Base-by-base conservation (phyloP, 2,113 vertebrate species). In the Lanius collurio region DNA sequence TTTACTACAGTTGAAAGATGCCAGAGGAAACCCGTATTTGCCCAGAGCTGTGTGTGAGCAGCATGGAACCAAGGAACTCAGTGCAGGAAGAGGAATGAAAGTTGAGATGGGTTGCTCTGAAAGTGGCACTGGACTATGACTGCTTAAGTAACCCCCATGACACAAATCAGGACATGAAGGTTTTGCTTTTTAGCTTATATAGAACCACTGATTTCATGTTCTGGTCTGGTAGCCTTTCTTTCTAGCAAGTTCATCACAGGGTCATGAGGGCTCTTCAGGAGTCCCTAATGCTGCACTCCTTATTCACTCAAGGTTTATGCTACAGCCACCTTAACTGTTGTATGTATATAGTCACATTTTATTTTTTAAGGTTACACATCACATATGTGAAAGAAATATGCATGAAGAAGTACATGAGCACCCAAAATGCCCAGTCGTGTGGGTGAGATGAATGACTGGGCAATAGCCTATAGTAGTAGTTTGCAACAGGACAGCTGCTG, bases 61-160 rank as follows among this genome's bases (percentile, higher is more conserved):
- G 16, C 4, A 26, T 0, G 59, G 15, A 60, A 39, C 37, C 0
- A 0, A 57, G 50, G 4, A 26, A 24, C 27, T 79, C 24, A 2
- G 46, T 74, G 53, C 47, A 84, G 37, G 53, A 53, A 56, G 21
- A 57, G 16, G 14, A 85, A 55, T 2, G 5, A 47, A 65, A 30
- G 60, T 16, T n/a, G 47, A 84, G 19, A 62, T 70, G 59, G 10
- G 37, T 50, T 86, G 41, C 41, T 91, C 49, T 93, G 27, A 52
- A 86, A 86, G 46, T 59, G 57, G 20, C 24, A 8, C 6, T 41
- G 57, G 52, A 46, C 49, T 67, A 13, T 64, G 74, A 16, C 33
- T 60, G 12, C 56, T 57, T 24, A 47, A 77, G 33, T 87, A 87
- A 57, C 37, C 13, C 13, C 23, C 1, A 4, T 47, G 37, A 1